Evolutionary conservation across 2,113 vertebrate species (phyloP).

Genomic region (Australoheros scitulus): DNA sequence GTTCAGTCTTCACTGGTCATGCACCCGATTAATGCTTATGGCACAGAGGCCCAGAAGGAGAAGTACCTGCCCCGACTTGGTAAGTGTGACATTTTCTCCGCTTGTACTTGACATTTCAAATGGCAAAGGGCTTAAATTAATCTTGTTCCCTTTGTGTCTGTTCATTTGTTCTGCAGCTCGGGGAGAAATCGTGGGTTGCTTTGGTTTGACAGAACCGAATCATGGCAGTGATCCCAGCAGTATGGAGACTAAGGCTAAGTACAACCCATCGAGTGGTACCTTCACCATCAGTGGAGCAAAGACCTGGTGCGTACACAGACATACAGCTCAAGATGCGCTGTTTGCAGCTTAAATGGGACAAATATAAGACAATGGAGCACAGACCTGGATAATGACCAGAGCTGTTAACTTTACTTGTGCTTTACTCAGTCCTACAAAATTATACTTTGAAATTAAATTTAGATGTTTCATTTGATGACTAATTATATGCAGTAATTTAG

Average conservation of each 20-base stretch:
- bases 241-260: slow-evolving; percentile 85
- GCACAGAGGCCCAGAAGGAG: slow-evolving; percentile 85
- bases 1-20: slow-evolving; percentile 93
- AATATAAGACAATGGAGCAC: background rate
- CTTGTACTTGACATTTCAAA: background rate
- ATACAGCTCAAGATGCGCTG: background rate
- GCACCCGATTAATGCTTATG: slow-evolving; percentile 86
- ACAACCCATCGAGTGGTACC: slow-evolving; percentile 76
- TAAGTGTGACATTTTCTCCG: slow-evolving; percentile 52
- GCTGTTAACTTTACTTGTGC: too few relatives aligned
- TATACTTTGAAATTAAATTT: too few relatives aligned
- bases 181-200: slow-evolving; percentile 87
- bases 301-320: slow-evolving; percentile 79
- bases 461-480: background rate
- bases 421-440: too few relatives aligned
- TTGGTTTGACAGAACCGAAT: slow-evolving; percentile 88
- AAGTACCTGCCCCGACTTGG: slow-evolving; percentile 87
- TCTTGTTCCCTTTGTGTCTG: background rate
- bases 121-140: background rate
- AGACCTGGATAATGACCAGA: background rate
- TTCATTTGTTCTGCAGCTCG: slow-evolving; percentile 71
- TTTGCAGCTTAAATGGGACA: background rate
- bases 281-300: slow-evolving; percentile 85
- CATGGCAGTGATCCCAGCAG: slow-evolving; percentile 85
- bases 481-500: background rate